Evolutionary conservation across 2,113 vertebrate species (phyloP).

Genomic region (Syngnathus typhle): DNA sequence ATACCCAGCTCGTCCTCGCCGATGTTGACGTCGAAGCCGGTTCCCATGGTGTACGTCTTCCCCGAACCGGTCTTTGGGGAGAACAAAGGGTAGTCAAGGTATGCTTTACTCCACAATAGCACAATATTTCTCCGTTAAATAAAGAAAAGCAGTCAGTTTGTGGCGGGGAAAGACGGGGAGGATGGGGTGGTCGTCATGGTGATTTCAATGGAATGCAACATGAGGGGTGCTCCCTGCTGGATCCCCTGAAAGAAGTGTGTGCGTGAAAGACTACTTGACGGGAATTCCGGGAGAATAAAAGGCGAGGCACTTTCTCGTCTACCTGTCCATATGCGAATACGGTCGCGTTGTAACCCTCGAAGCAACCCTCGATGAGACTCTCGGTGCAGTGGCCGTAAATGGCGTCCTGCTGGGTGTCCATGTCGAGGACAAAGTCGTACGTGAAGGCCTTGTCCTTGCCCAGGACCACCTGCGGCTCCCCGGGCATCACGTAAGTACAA

Average conservation of each 20-base stretch:
- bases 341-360: conserved; percentile 96
- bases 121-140: neutral
- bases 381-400: conserved; percentile 88
- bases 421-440: conserved; percentile 92
- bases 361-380: conserved; percentile 92
- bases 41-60: conserved; percentile 98
- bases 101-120: too few species aligned
- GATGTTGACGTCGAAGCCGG: conserved; percentile 91
- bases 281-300: neutral
- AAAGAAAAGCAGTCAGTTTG: neutral
- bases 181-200: conserved; percentile 49
- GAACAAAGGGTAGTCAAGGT: neutral
- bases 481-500: conserved; percentile 89
- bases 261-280: conserved; percentile 41
- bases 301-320: neutral
- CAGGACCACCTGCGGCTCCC: conserved; percentile 92
- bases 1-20: conserved; percentile 90
- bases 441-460: conserved; percentile 98
- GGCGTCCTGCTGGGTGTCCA: conserved; percentile 82
- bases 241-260: conserved; percentile 35
- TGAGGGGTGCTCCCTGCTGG: conserved; percentile 14
- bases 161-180: neutral
- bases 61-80: conserved; percentile 86
- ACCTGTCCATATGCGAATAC: conserved; percentile 94
- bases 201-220: conserved; percentile 61